Percentiles rank a stretch among this genome's conserved stretches.
Conservation (phyloP, 1,140 invertebrate species). For the Nasonia longicornis region DNA sequence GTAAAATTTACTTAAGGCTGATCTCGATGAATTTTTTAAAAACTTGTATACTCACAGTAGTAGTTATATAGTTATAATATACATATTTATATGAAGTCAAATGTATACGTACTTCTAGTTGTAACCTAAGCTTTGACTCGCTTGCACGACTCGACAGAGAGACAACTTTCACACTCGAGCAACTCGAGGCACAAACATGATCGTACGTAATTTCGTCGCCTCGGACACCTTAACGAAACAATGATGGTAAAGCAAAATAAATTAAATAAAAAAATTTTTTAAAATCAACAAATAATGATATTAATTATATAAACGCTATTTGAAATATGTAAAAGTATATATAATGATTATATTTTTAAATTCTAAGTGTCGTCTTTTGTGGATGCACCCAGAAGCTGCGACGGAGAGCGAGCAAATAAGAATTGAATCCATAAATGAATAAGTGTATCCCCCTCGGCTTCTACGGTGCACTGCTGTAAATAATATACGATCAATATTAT, state of each 20-base stretch:
- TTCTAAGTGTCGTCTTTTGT: constrained; percentile 69
- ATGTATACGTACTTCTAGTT: constrained; percentile 20
- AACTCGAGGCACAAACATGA: background rate
- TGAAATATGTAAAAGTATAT: constrained; percentile 63
- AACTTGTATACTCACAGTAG: constrained; percentile 16
- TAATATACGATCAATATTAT: constrained; percentile 55
- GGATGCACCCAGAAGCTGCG: constrained; percentile 55
- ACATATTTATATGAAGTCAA: background rate
- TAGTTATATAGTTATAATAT: constrained; percentile 6
- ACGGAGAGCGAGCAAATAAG: constrained; percentile 16
- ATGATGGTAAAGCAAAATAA: constrained; percentile 31
- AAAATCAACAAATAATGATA: constrained; percentile 54
- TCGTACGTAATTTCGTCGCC: background rate
- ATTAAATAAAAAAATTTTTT: constrained; percentile 30
- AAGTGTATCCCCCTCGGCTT: constrained; percentile 16
- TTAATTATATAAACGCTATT: constrained; percentile 63
- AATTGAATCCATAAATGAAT: constrained; percentile 2
- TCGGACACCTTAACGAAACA: constrained; percentile 4
- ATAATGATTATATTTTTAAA: constrained; percentile 71
- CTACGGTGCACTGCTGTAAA: constrained; percentile 61
- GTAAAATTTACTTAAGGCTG: background rate
- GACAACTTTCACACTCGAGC: constrained; percentile 12
- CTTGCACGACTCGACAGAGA: background rate
- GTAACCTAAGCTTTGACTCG: constrained; percentile 9
- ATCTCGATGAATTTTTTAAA: constrained; percentile 11